Percentiles rank a stretch among this genome's conserved stretches.
Evolutionary conservation across 1,140 invertebrate genomes (phyloP).

Genomic region (Neotoxoptera formosana): DNA sequence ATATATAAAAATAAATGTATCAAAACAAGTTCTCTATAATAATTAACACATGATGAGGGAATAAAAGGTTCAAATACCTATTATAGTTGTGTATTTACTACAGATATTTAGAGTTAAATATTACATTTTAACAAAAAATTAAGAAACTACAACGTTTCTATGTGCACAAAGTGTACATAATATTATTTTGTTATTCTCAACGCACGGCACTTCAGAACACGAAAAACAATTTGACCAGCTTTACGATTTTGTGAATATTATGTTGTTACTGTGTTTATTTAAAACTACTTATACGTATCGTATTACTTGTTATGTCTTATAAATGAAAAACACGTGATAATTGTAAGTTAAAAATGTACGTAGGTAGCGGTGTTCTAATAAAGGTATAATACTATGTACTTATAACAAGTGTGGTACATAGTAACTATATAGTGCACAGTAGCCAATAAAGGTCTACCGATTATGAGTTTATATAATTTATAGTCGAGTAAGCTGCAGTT

Average conservation of each 20-base stretch:
- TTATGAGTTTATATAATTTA: background rate
- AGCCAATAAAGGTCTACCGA: background rate
- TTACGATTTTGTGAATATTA: background rate
- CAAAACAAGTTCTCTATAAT: too few relatives aligned
- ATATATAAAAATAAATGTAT: too few relatives aligned
- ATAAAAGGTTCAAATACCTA: background rate
- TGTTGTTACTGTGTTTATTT: background rate
- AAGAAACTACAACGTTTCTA: background rate
- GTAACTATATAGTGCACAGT: background rate
- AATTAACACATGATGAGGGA: background rate
- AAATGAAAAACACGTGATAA: too few relatives aligned
- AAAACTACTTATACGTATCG: background rate
- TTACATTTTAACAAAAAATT: background rate
- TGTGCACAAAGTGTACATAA: background rate
- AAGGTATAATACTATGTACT: too few relatives aligned
- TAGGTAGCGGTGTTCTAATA: too few relatives aligned
- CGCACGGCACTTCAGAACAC: background rate
- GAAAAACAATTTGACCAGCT: background rate
- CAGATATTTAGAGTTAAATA: background rate
- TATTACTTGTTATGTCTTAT: too few relatives aligned
- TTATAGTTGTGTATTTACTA: background rate
- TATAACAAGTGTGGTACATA: too few relatives aligned
- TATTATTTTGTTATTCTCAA: background rate
- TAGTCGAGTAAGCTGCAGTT: too few relatives aligned
- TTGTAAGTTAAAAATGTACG: too few relatives aligned